A percentile compares a stretch with the other conserved stretches of the same genome.
Conservation (phyloP, 23 tunicate species). For the Trididemnum miniatum region DNA sequence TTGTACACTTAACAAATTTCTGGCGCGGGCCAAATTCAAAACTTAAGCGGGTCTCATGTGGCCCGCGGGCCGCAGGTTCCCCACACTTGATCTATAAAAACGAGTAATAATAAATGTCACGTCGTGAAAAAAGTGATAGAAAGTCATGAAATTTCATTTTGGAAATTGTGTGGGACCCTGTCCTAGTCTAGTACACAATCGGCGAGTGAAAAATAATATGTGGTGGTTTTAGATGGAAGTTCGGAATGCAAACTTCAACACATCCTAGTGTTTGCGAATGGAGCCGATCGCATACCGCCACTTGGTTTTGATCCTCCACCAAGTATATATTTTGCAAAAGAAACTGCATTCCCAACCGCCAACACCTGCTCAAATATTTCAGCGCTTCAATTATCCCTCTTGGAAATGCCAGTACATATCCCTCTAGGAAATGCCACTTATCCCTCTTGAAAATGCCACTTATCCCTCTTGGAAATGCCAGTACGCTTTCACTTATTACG, state of each 20-base stretch:
- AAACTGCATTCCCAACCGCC: conserved; percentile 10
- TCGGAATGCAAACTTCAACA: conserved; percentile 17
- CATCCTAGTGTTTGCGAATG: conserved; percentile 30
- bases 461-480: neutral
- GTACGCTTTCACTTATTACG: neutral
- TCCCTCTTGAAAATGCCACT: too few relatives aligned
- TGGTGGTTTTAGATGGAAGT: conserved; percentile 18
- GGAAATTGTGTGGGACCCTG: too few relatives aligned
- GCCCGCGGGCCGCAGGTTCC: too few relatives aligned
- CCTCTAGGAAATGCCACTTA: too few relatives aligned
- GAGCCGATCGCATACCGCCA: conserved; percentile 35
- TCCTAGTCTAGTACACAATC: neutral
- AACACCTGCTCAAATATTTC: conserved; percentile 31
- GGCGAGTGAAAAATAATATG: neutral
- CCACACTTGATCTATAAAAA: too few relatives aligned
- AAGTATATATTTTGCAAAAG: neutral
- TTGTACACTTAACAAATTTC: too few relatives aligned
- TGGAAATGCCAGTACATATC: neutral
- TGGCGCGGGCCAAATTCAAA: too few relatives aligned
- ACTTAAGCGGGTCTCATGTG: too few relatives aligned
- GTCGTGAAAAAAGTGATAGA: neutral
- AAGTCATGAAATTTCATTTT: neutral
- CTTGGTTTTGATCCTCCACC: conserved; percentile 24
- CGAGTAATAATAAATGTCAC: neutral
- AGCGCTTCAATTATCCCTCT: neutral